Evolutionary conservation across 2,113 vertebrate species (phyloP).

Genomic region (Sebastes fasciatus): DNA sequence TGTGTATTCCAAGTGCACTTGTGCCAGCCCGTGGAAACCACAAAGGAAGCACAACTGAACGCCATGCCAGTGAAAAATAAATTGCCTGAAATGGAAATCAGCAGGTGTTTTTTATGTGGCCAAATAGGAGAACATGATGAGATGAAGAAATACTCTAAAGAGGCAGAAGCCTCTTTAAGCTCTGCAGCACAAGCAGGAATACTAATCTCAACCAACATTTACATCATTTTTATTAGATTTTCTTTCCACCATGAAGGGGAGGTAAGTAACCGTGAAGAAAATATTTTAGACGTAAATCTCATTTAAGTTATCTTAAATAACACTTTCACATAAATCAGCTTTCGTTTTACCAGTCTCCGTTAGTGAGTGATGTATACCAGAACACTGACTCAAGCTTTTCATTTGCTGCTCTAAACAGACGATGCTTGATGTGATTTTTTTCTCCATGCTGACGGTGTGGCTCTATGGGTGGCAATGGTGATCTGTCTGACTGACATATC

Average conservation of each 20-base stretch:
- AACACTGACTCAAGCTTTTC: conserved; percentile 33
- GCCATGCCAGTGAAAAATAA: conserved; percentile 62
- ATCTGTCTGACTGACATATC: neutral
- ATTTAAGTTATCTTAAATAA: conserved; percentile 48
- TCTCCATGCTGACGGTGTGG: neutral
- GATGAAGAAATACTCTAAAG: conserved; percentile 56
- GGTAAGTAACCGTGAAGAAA: conserved; percentile 56
- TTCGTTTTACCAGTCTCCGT: conserved; percentile 31
- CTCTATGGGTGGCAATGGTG: conserved; percentile 10
- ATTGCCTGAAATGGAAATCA: conserved; percentile 77
- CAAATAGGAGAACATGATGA: conserved; percentile 65
- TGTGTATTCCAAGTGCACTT: conserved; percentile 56
- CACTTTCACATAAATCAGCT: conserved; percentile 33
- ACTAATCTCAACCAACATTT: conserved; percentile 51
- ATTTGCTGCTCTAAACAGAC: conserved; percentile 25
- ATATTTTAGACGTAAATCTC: conserved; percentile 55
- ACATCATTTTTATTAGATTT: conserved; percentile 49
- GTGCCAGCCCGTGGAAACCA: conserved; percentile 54
- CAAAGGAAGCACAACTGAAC: conserved; percentile 57
- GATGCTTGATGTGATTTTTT: neutral
- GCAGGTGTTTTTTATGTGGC: conserved; percentile 73
- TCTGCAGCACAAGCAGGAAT: conserved; percentile 57
- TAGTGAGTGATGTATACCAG: conserved; percentile 45
- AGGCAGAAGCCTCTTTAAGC: conserved; percentile 53
- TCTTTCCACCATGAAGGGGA: conserved; percentile 24